Evolutionary conservation across 1,140 invertebrate species (phyloP).

Genomic region (Calliphora vicina): DNA sequence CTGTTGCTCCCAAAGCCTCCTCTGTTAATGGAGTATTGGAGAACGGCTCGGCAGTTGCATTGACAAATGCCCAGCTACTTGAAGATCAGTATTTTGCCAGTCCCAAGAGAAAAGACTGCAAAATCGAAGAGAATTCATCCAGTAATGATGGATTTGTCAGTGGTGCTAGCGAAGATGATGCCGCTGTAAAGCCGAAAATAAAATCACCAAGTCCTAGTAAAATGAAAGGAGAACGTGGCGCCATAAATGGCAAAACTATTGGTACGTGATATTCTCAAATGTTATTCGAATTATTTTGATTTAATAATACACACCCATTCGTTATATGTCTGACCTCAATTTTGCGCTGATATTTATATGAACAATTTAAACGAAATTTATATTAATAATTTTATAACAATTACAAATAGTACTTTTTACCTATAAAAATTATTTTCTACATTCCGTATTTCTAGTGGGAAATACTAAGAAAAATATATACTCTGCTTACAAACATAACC

Average conservation of each 20-base stretch:
- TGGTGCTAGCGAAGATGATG: conserved; percentile 33
- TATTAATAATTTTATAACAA: no score
- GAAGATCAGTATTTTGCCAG: conserved; percentile 62
- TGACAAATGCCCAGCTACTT: conserved; percentile 44
- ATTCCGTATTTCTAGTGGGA: no score
- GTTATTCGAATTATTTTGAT: not conserved
- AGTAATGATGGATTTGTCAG: not conserved
- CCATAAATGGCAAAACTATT: conserved; percentile 47
- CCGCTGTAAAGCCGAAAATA: conserved; percentile 37
- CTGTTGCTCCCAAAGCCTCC: not conserved
- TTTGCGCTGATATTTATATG: not conserved
- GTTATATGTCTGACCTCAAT: not conserved
- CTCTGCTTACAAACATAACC: not conserved
- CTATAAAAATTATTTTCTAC: no score
- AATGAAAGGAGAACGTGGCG: conserved; percentile 40
- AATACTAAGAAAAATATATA: no score
- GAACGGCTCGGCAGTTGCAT: conserved; percentile 39
- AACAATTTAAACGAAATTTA: not conserved
- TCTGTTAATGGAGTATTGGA: conserved; percentile 10
- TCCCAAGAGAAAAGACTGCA: conserved; percentile 62
- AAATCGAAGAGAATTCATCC: conserved; percentile 43
- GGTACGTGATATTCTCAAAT: conserved; percentile 48
- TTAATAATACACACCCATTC: not conserved
- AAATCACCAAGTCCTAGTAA: conserved; percentile 34
- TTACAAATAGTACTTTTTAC: no score